Evolutionary conservation across 2,797 vertebrate genomes (phyloP).

Genomic region (Telmatherina bonti): DNA sequence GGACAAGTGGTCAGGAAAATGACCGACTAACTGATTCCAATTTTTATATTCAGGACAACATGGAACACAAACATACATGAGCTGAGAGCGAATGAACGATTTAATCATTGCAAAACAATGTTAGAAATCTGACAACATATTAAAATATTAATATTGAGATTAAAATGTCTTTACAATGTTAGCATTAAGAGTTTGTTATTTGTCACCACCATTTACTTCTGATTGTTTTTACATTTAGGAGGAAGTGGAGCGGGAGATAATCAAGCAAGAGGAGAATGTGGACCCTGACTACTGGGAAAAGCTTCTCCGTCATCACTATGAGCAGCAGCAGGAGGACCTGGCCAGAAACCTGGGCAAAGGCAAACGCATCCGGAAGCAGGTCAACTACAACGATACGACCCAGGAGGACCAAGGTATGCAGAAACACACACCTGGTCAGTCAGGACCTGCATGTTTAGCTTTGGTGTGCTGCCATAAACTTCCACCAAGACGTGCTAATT

Average conservation of each 20-base stretch:
- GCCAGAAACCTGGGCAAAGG: slow-evolving; percentile 97
- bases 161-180: background rate
- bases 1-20: too few species aligned
- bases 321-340: slow-evolving; percentile 98
- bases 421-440: background rate
- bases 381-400: slow-evolving; percentile 98
- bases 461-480: background rate
- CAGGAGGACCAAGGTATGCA: slow-evolving; percentile 98
- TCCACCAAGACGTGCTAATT: background rate
- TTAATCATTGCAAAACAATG: background rate
- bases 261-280: slow-evolving; percentile 99
- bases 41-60: background rate
- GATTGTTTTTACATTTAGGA: slow-evolving; percentile 80
- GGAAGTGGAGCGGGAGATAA: slow-evolving; percentile 97
- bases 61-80: background rate
- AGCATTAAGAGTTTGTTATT: background rate
- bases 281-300: slow-evolving; percentile 99
- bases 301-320: slow-evolving; percentile 95
- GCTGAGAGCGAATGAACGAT: background rate
- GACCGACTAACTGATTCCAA: too few species aligned
- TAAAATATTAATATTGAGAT: background rate
- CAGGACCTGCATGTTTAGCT: background rate
- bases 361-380: slow-evolving; percentile 97
- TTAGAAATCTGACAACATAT: background rate
- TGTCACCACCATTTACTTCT: background rate